Conservation (phyloP, 2,113 vertebrate genomes). For the Amazona vittata region DNA sequence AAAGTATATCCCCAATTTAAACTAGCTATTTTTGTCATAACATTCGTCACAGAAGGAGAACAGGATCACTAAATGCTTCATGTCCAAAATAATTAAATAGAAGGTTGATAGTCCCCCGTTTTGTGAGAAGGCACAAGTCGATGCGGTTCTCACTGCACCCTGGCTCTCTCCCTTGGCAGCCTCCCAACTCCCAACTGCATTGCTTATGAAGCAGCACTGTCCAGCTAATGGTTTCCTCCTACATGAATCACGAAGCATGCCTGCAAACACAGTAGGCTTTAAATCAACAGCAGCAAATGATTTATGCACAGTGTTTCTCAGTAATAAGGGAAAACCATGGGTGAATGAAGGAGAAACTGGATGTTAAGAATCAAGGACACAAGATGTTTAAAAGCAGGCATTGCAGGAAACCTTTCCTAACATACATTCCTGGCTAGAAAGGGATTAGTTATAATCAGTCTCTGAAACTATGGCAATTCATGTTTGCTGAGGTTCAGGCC, state of each 20-base stretch:
- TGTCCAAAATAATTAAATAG: no score
- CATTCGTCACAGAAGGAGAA: neutral
- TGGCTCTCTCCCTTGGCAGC: neutral
- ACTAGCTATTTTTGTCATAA: neutral
- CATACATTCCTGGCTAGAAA: neutral
- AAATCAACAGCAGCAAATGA: neutral
- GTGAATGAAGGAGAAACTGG: neutral
- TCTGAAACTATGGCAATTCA: neutral
- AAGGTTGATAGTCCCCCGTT: no score
- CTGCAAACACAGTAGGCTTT: neutral
- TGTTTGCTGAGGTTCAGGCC: neutral
- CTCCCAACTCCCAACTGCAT: neutral
- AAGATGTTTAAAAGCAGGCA: neutral
- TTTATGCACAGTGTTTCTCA: neutral
- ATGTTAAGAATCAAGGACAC: neutral
- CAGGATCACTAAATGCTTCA: neutral
- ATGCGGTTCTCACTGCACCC: neutral
- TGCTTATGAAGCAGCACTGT: rapidly evolving
- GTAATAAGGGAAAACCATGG: neutral
- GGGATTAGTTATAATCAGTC: neutral
- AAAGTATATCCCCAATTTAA: neutral
- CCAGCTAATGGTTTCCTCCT: neutral
- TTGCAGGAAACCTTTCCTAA: neutral
- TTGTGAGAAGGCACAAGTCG: neutral
- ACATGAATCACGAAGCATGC: neutral